Percentiles rank a stretch among this genome's conserved stretches.
Evolutionary conservation across 2,888 invertebrate species (phyloP).

Genomic region (Chaetogeoica ovagalla): DNA sequence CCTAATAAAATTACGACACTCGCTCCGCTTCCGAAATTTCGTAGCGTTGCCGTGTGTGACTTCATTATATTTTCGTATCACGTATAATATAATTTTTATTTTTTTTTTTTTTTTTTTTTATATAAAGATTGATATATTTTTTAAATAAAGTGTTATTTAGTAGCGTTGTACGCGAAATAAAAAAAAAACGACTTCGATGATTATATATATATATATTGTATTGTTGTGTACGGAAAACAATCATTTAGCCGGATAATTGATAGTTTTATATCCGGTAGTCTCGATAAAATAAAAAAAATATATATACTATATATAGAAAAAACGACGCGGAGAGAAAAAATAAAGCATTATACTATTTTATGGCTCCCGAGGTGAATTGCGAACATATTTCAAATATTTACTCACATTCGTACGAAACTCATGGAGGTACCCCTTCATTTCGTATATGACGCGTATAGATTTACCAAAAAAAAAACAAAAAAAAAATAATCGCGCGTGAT

Average conservation of each 20-base stretch:
- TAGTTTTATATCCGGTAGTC: slow-evolving; percentile 40
- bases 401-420: slow-evolving; percentile 3
- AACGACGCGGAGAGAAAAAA: background rate
- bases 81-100: too few relatives aligned
- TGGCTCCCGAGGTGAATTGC: background rate
- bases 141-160: too few relatives aligned
- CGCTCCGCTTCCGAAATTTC: too few relatives aligned
- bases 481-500: background rate
- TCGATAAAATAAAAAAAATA: slow-evolving; percentile 4
- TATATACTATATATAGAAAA: too few relatives aligned
- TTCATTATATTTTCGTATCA: too few relatives aligned
- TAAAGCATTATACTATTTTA: background rate
- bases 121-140: too few relatives aligned
- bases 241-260: slow-evolving; percentile 23
- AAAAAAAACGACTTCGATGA: background rate
- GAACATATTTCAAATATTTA: slow-evolving; percentile 46
- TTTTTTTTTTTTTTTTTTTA: too few relatives aligned
- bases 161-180: too few relatives aligned
- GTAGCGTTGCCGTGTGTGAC: too few relatives aligned
- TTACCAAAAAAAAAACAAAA: slow-evolving; percentile 2
- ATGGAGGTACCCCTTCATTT: slow-evolving; percentile 8
- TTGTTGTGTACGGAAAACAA: slow-evolving; percentile 6
- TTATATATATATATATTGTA: background rate
- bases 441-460: slow-evolving; percentile 10
- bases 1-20: too few relatives aligned